Base-by-base conservation (phyloP, 1,140 invertebrate species). In the Penaeus japonicus region DNA sequence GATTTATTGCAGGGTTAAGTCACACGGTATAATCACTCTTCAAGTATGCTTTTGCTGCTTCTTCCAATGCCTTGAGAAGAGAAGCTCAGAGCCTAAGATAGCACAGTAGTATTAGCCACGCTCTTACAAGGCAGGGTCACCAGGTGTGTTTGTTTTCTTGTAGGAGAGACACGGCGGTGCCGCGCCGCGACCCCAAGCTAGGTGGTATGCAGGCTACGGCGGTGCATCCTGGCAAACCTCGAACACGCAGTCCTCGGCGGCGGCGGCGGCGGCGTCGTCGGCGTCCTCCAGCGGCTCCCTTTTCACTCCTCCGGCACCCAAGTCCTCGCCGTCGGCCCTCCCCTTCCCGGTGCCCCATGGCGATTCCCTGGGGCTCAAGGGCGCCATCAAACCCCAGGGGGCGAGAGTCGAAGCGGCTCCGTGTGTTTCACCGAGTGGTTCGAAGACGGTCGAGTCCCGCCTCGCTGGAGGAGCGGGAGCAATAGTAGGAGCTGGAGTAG, bases 91-190 rank as follows among this genome's bases (percentile, higher is more conserved):
- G 47, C 47, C 4, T 47, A 47, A 47, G 47, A 7, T 47, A 47
- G 47, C 47, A 47, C 47, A 47, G 47, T 47, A 47, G 47, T 47
- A 12, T 47, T 47, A 47, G 47, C 47, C 47, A 12, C 39, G 39
- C 39, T 39, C 47, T 47, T 12, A 47, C 47, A 4, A 12, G 47
- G 87, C 80, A 73, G 73, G 54, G 81, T 88, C 87, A 88, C 77
- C 87, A 84, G 80, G 53, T 88, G 81, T 88, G 70, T 88, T 88
- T 88, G 62, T 88, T 88, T 57, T 88, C 87, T 88, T 88, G 87
- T 88, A 88, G 87, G 87, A 88, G n/a, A 80, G 87, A 84, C 62
- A 78, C 53, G 30, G 70, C 78, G 62, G 85, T 81, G 85, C 47
- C 55, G 79, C 85, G 55, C 35, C 57, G 54, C 53, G 32, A 35